Evolutionary conservation across 2,797 vertebrate genomes (phyloP), one percentile per base, ranked within the genome.

Genomic region (Xyrichtys novacula): DNA sequence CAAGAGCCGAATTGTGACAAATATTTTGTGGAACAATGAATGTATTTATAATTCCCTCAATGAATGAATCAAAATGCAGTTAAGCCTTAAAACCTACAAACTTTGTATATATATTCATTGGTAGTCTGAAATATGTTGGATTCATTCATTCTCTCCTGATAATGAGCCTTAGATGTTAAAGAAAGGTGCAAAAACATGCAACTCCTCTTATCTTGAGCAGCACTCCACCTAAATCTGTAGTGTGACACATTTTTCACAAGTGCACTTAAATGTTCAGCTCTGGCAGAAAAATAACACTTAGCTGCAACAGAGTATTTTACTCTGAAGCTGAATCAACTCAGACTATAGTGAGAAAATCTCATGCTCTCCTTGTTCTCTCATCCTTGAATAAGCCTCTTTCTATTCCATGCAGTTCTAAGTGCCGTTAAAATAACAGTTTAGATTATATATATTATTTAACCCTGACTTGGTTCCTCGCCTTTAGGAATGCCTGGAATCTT

Each of bases 401-500:
- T 31, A 36, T 19, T 25, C 19, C 5, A 53, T 57, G 39, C 44
- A 40, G 57, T 55, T 38, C 11, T 4, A 39, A 19, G 42, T 39
- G 29, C 42, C 50, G 14, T 52, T 52, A 39, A 64, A 20, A 10
- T 7, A 54, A 28, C 47, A 55, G 34, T 59, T 2, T 3, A 31
- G 36, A 43, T 8, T 2, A 44, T 17, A 2, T 57, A 38, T 48
- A 59, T 48, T 16, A 47, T 80, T 58, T 40, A 22, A 64, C 59
- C 61, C 48, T 1, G 48, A 64, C 31, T 59, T 55, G 59, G 59
- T 53, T 64, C 65, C 25, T 50, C 70, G 26, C 62, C 70, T 78
- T 54, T 23, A 66, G 79, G 83, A 83, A 88, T 90, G 76, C 49
- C 22, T 68, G 78, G 86, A 87, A 89, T 87, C 69, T 34, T 43